A percentile compares a stretch with the other conserved stretches of the same genome.
phyloP scores from a whole-genome alignment of 2,888 invertebrate genomes.

The Parochlus steinenii region DNA sequence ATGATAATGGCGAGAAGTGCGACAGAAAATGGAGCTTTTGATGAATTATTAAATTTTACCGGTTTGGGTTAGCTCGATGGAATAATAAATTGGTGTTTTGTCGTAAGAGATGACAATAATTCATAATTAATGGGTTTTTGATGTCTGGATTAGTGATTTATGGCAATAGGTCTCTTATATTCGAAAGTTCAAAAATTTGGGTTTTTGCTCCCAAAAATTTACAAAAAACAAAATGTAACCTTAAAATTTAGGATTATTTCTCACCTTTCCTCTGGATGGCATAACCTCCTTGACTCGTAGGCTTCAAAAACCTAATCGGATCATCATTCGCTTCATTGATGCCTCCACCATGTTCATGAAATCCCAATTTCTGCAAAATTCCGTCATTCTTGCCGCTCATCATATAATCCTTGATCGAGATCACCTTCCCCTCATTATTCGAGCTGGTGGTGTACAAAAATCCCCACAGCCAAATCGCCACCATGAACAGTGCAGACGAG shows the following conservation, averaged over 20 bases:
- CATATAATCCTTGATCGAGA: too few relatives aligned
- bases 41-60: too few relatives aligned
- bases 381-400: conserved; percentile 1
- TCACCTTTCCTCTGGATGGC: conserved; percentile 1
- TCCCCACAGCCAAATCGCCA: conserved; percentile 29
- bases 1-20: too few relatives aligned
- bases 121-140: too few relatives aligned
- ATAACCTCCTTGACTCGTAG: conserved; percentile 1
- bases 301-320: not conserved
- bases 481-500: conserved; percentile 22
- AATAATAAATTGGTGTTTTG: too few relatives aligned
- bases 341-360: not conserved
- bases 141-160: too few relatives aligned
- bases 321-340: conserved; percentile 1
- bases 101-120: too few relatives aligned
- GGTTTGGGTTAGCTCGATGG: too few relatives aligned
- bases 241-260: too few relatives aligned
- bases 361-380: conserved; percentile 1
- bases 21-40: too few relatives aligned
- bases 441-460: conserved; percentile 22
- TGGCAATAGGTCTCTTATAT: too few relatives aligned
- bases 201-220: not conserved
- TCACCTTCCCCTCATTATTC: too few relatives aligned
- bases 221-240: not conserved
- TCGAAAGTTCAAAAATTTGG: not conserved